phyloP scores from a whole-genome alignment of 2,113 vertebrate genomes.

The Saguinus midas region DNA sequence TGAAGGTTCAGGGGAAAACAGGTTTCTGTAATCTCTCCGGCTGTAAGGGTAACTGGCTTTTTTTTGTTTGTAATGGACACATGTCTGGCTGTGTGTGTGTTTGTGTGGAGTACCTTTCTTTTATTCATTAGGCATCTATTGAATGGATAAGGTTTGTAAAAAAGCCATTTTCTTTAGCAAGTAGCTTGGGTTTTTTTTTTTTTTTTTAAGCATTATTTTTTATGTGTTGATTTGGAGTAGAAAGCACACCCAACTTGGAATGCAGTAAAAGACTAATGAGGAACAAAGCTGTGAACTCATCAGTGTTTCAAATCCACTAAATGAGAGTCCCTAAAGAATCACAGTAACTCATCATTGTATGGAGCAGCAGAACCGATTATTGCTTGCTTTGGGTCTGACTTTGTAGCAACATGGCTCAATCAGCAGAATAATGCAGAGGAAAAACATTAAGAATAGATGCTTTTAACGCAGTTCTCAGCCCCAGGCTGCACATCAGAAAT shows the following conservation, averaged over 20 bases:
- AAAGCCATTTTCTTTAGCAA: neutral
- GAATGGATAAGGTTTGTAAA: neutral
- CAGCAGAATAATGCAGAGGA: neutral
- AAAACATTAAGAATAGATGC: neutral
- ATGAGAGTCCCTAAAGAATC: conserved; percentile 67
- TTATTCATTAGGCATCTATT: conserved; percentile 40
- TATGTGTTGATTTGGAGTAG: conserved; percentile 44
- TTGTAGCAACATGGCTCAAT: neutral
- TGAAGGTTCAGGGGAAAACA: conserved; percentile 5
- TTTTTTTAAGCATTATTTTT: conserved; percentile 47
- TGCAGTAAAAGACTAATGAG: conserved; percentile 81
- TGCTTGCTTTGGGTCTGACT: neutral
- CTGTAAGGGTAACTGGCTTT: neutral
- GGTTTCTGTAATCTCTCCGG: conserved; percentile 39
- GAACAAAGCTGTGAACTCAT: conserved; percentile 72
- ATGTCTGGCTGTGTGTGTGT: neutral
- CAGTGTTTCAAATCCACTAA: conserved; percentile 61
- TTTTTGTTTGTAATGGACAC: conserved; percentile 27
- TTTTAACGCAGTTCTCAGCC: conserved; percentile 20
- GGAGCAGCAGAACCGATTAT: conserved; percentile 49
- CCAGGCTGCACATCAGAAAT: neutral
- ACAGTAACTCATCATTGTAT: conserved; percentile 36
- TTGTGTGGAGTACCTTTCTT: neutral
- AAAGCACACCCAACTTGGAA: conserved; percentile 52
- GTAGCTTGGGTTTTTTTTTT: conserved; percentile 2